Base-by-base conservation (phyloP, 2,888 invertebrate genomes). In the Lordiphosa fenestrarum region DNA sequence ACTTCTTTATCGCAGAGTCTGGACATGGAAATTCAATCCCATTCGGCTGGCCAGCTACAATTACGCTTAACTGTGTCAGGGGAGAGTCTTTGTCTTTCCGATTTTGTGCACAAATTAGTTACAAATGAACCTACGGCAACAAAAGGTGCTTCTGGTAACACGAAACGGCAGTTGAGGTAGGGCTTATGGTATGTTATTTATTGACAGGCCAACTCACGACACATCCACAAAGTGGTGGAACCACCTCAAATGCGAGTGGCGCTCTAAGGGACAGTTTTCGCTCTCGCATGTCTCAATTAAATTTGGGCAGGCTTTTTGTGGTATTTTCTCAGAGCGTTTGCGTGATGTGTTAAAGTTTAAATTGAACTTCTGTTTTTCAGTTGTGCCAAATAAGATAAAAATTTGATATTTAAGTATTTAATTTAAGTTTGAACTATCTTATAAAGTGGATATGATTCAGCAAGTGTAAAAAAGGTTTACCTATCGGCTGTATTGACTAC, bases 41-140 rank as follows among this genome's bases (percentile, higher is more conserved):
- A 62, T 50, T 46, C 49, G 40, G 37, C 33, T 53, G 50, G 41
- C 51, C 38, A 57, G 44, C 52, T 77, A 83, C 58, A 66, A 76
- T 77, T 77, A 80, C 76, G 61, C 50, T 65, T 36, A 57, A 52
- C 33, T 38, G 35, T 30, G 50, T 39, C 37, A 55, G 47, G 19
- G 13, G 3, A 23, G 48, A 13, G 42, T 48, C 77, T 65, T 82
- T 84, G 81, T 69, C 67, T 81, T 76, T 81, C 53, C 84, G 54
- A 81, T 71, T 42, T 60, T 73, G 51, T 80, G 84, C 84, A 84
- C 84, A 80, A 80, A 80, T 80, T 84, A 80, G 80, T 80, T 69
- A 80, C 80, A 80, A 84, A 75, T 71, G 83, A 81, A 66, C 71
- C 80, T 73, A 81, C 80, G 63, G 75, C 83, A 82, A 81, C 85